Conservation (phyloP, 2,113 vertebrate species). For the Marmota monax region DNA sequence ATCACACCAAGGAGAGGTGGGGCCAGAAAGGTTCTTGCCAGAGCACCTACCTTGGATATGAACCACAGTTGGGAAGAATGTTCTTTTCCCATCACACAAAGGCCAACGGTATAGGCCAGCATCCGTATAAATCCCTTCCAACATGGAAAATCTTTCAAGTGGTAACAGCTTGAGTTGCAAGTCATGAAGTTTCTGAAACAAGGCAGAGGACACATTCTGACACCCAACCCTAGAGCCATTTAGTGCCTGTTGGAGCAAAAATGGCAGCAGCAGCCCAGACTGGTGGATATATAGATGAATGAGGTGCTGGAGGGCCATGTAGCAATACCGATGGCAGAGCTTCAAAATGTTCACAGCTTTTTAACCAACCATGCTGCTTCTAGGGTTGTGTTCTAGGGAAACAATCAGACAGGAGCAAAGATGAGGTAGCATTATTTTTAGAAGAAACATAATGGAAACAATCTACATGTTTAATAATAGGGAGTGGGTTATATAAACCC, state of each 20-base stretch:
- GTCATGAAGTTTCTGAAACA: not conserved
- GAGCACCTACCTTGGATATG: not conserved
- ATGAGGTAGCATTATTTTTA: constrained; percentile 13
- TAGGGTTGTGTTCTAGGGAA: constrained; percentile 30
- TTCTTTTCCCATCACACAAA: constrained; percentile 11
- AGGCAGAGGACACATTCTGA: constrained; percentile 35
- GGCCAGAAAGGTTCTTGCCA: not conserved
- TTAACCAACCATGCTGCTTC: not conserved
- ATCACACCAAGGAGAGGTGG: not conserved
- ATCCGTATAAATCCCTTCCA: constrained; percentile 16
- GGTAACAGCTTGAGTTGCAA: constrained; percentile 36
- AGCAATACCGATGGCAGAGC: constrained; percentile 34
- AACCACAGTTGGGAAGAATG: constrained; percentile 36
- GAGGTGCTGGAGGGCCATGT: constrained; percentile 30
- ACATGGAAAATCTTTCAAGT: constrained; percentile 40
- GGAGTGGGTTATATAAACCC: not conserved
- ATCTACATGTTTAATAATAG: not conserved
- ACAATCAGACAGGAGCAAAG: not conserved
- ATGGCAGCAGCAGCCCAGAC: not conserved
- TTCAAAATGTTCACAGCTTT: not conserved
- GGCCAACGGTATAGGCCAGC: not conserved
- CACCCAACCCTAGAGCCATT: not conserved
- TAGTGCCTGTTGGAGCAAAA: constrained; percentile 41
- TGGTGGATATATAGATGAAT: constrained; percentile 20
- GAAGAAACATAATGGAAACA: not conserved